Evolutionary conservation across 2,113 vertebrate genomes (phyloP).

Genomic region (Trichomycterus rosablanca): DNA sequence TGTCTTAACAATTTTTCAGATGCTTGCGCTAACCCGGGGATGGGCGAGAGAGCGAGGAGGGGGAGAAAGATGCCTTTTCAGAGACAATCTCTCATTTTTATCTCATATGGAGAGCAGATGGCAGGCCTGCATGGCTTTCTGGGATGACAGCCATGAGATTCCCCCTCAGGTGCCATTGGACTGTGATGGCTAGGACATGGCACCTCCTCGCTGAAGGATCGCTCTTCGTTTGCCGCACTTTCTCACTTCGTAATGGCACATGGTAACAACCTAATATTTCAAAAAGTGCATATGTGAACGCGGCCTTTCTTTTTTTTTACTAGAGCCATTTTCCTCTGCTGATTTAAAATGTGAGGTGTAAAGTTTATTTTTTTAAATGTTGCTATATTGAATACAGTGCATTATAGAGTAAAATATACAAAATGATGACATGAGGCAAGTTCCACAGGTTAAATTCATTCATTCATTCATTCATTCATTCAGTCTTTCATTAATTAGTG

Average conservation of each 20-base stretch:
- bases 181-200: conserved; percentile 69
- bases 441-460: neutral
- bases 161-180: conserved; percentile 74
- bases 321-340: neutral
- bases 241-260: conserved; percentile 49
- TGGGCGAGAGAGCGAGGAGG: neutral
- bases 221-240: conserved; percentile 49
- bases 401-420: no score
- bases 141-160: conserved; percentile 74
- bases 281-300: conserved; percentile 19
- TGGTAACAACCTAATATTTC: conserved; percentile 53
- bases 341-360: conserved; percentile 13
- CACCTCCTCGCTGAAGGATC: conserved; percentile 59
- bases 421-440: no score
- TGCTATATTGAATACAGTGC: no score
- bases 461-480: neutral
- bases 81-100: conserved; percentile 64
- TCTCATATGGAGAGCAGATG: conserved; percentile 76
- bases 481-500: neutral
- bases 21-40: conserved; percentile 6
- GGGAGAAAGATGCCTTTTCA: conserved; percentile 59
- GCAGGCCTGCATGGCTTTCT: conserved; percentile 71
- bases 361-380: neutral
- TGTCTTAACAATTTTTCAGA: conserved; percentile 32
- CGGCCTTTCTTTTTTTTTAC: conserved; percentile 7